Evolutionary conservation across 2,113 vertebrate species (phyloP).

Genomic region (Barnardius zonarius): DNA sequence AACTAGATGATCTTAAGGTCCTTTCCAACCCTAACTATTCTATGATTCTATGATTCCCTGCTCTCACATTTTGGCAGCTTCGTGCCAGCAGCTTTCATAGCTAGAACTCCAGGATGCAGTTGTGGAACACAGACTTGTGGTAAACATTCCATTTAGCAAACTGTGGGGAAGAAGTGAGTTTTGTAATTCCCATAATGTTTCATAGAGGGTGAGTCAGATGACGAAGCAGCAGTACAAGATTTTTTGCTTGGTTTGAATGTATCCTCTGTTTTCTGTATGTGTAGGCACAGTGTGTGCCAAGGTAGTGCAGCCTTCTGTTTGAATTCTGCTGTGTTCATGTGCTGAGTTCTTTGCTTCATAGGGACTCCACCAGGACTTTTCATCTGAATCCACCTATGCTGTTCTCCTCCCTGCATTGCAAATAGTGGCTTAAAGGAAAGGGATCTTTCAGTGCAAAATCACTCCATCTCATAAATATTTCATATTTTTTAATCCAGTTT

Average conservation of each 20-base stretch:
- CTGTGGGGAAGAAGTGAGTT: background rate
- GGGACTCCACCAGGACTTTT: background rate
- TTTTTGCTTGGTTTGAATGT: background rate
- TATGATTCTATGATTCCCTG: background rate
- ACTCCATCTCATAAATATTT: background rate
- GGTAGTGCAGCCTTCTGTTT: background rate
- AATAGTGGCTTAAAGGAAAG: background rate
- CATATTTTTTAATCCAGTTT: background rate
- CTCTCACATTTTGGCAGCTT: background rate
- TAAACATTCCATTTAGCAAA: background rate
- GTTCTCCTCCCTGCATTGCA: background rate
- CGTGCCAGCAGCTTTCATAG: background rate
- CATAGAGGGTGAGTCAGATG: background rate
- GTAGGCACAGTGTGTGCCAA: background rate
- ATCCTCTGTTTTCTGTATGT: background rate
- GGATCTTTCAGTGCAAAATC: background rate
- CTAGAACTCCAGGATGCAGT: background rate
- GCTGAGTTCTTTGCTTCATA: background rate
- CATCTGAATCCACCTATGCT: no score
- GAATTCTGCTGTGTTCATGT: background rate
- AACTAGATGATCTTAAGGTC: no score
- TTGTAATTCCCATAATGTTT: background rate
- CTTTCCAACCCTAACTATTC: no score
- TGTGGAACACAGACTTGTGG: background rate
- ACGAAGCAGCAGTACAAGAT: background rate